Base-by-base conservation (phyloP, 1,140 invertebrate genomes). In the Cydia pomonella region DNA sequence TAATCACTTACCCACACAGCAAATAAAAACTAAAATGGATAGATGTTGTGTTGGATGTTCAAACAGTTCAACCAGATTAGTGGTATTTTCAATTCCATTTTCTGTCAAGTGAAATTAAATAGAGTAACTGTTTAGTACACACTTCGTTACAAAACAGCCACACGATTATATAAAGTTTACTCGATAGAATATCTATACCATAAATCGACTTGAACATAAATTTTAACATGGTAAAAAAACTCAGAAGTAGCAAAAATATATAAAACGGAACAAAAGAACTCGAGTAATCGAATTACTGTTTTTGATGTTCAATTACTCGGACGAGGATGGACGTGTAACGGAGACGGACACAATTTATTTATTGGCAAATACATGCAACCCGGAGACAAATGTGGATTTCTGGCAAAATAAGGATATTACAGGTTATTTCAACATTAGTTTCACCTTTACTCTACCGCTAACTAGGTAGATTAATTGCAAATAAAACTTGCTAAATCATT, bases 361-460 rank as follows among this genome's bases (percentile, higher is more conserved):
- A 92, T 92, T 92, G 91, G 91, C 89, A 92, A 91, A 92, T 87
- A 92, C 89, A 92, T 90, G 90, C 90, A 85, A 80, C 79, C 77
- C 79, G 59, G 73, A 73, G 25, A 50, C 73, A 62, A 29, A 25
- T 66, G 63, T 33, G 29, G 33, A 33, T n/a, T 18, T 69, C 27
- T 69, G 64, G 64, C 64, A 18, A 38, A 27, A 29, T n/a, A 16
- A 50, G 5, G 18, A 59, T 23, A 23, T 23, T 59, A 59, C 21
- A 59, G 53, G 53, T 59, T 59, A 69, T 33, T 38, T 18, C 6
- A 38, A 10, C 29, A 69, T 69, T 69, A 38, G n/a, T 27, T 29
- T 18, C 64, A 64, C 29, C 41, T 38, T 38, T 21, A 69, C 29
- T 69, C 64, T 69, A 69, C 64, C n/a, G 27, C 16, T 18, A 69